Percentiles rank a stretch among this genome's conserved stretches.
Conservation (phyloP, 2,113 vertebrate species). For the Dendropsophus ebraccatus region DNA sequence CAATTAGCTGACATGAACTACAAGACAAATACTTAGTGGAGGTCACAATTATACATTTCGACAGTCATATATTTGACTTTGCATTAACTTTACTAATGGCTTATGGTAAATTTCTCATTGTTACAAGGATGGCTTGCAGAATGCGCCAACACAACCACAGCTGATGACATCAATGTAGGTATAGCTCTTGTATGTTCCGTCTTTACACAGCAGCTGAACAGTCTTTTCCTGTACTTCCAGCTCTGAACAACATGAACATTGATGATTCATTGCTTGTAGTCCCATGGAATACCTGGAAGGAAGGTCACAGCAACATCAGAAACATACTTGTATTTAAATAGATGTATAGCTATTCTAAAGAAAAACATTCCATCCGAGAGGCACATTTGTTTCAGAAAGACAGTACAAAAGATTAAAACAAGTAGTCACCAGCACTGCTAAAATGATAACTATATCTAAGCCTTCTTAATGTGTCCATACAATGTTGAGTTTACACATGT, state of each 20-base stretch:
- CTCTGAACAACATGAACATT: slow-evolving; percentile 76
- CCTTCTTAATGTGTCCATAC: too few species aligned
- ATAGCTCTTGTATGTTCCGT: slow-evolving; percentile 47
- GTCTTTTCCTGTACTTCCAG: slow-evolving; percentile 63
- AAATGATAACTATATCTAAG: too few species aligned
- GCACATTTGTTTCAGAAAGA: too few species aligned
- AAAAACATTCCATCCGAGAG: too few species aligned
- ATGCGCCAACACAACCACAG: slow-evolving; percentile 68
- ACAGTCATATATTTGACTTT: neutral
- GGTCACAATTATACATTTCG: neutral
- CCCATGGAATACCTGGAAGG: slow-evolving; percentile 70
- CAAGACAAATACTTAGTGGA: neutral
- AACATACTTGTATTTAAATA: neutral
- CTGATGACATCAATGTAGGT: slow-evolving; percentile 70
- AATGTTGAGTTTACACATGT: too few species aligned
- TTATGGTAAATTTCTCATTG: neutral
- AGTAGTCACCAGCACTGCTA: too few species aligned
- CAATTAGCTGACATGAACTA: neutral
- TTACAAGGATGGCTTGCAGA: slow-evolving; percentile 62
- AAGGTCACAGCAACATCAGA: neutral
- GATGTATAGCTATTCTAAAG: too few species aligned
- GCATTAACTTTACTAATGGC: neutral
- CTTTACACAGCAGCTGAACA: slow-evolving; percentile 69
- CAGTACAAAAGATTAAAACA: too few species aligned
- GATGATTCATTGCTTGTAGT: slow-evolving; percentile 64